A percentile compares a stretch with the other conserved stretches of the same genome.
phyloP scores from a whole-genome alignment of 64 coral and sea anemone genomes.

The Porites lutea region DNA sequence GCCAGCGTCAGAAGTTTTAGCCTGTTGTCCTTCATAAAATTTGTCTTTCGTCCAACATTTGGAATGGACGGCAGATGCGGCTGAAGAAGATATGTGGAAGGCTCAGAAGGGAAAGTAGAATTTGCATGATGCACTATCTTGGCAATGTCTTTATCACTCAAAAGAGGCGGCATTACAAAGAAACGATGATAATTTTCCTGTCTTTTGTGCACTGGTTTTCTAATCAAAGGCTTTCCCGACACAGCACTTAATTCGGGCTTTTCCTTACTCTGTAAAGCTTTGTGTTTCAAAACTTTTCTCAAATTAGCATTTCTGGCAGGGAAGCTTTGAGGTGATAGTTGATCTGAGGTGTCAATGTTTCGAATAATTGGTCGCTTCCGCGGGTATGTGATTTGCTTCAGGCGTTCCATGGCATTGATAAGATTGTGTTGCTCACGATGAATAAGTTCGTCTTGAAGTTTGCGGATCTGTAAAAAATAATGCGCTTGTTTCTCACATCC shows the following conservation, averaged over 20 bases:
- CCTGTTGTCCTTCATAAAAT: conserved; percentile 78
- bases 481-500: conserved; percentile 91
- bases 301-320: conserved; percentile 43
- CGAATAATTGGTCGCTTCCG: conserved; percentile 75
- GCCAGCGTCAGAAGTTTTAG: conserved; percentile 81
- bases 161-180: conserved; percentile 64
- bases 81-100: conserved; percentile 68
- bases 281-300: conserved; percentile 51
- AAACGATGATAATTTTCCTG: background rate
- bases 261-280: conserved; percentile 30
- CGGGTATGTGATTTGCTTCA: conserved; percentile 87
- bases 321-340: background rate
- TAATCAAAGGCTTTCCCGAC: conserved; percentile 49
- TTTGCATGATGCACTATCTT: conserved; percentile 70
- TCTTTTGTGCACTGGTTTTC: conserved; percentile 16
- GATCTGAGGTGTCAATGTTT: conserved; percentile 20
- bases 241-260: conserved; percentile 61
- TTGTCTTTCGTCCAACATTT: conserved; percentile 81
- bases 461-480: conserved; percentile 90
- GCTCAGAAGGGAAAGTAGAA: conserved; percentile 33
- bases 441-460: conserved; percentile 91
- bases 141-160: conserved; percentile 72
- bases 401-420: conserved; percentile 89
- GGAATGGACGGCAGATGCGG: conserved; percentile 94
- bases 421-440: conserved; percentile 92